Base-by-base conservation (phyloP, 2,797 vertebrate genomes). In the Orientallactaga sibirica region DNA sequence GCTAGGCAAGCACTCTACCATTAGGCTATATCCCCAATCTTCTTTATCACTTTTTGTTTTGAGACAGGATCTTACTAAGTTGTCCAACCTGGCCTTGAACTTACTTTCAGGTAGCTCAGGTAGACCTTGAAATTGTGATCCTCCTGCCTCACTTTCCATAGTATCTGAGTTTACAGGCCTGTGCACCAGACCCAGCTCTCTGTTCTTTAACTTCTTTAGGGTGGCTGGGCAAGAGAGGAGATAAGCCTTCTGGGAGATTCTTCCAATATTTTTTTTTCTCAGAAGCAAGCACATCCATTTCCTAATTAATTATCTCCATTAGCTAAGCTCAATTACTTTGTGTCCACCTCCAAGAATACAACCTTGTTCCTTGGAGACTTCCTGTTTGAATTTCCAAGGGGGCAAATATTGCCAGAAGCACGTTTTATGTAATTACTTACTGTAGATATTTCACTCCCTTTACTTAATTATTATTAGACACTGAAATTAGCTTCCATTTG, bases 281-380 rank as follows among this genome's bases (percentile, higher is more conserved):
- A 92, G 89, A 95, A 87, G 78, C 3, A 8, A 95, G 75, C 85
- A 96, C 88, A 96, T 95, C 67, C 48, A 91, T 93, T 97, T 96
- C 81, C 73, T 96, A 97, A 97, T 97, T 97, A 97, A 97, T 97
- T 97, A 97, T 93, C 90, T 94, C 89, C 91, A 97, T 97, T 97
- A 97, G 95, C 91, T 91, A 97, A 96, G 93, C 95, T 94, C 96
- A 97, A 97, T 96, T 97, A 96, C 76, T 93, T 71, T 75, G 70
- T 96, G 66, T 90, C 96, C 95, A 89, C 76, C 93, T 96, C 87
- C 71, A 73, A 95, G 66, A 88, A 95, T 83, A 96, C 81, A 61
- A 95, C 89, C 80, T 78, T 88, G 83, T 33, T 95, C 90, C 91
- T 78, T 58, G 2, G 74, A 96, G 84, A 91, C 55, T 96, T 94